Evolutionary conservation across 2,888 invertebrate genomes (phyloP).

Genomic region (Chrysolina haemoptera): DNA sequence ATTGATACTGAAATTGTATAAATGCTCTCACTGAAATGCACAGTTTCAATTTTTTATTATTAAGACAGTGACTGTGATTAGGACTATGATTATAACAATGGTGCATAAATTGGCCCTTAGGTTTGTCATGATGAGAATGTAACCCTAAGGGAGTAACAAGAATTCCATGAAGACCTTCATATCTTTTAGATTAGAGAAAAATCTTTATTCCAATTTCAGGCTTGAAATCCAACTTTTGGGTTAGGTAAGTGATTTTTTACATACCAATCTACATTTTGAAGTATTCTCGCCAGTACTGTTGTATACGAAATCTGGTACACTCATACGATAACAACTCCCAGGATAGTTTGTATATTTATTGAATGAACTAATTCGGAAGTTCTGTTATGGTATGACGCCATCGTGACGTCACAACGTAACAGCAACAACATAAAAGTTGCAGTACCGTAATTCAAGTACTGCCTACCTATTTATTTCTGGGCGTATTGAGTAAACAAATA

Average conservation of each 20-base stretch:
- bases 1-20: no score
- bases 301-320: not conserved
- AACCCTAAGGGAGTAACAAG: no score
- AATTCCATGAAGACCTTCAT: no score
- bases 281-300: not conserved
- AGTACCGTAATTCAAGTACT: slow-evolving; percentile 21
- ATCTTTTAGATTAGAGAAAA: no score
- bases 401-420: slow-evolving; percentile 25
- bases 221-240: not conserved
- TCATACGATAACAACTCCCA: not conserved
- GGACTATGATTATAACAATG: no score
- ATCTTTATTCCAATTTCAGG: no score
- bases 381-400: slow-evolving; percentile 35
- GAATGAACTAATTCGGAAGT: slow-evolving; percentile 23
- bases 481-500: slow-evolving; percentile 7
- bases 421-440: slow-evolving; percentile 17
- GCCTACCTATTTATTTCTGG: slow-evolving; percentile 16
- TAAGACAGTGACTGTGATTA: no score
- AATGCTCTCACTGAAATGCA: no score
- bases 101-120: no score
- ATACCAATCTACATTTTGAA: not conserved
- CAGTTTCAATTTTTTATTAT: no score
- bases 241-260: not conserved
- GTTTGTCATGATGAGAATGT: no score
- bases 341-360: slow-evolving; percentile 27